A percentile compares a stretch with the other conserved stretches of the same genome.
phyloP scores from a whole-genome alignment of 1,140 invertebrate species.

The Tetramorium alpestre region DNA sequence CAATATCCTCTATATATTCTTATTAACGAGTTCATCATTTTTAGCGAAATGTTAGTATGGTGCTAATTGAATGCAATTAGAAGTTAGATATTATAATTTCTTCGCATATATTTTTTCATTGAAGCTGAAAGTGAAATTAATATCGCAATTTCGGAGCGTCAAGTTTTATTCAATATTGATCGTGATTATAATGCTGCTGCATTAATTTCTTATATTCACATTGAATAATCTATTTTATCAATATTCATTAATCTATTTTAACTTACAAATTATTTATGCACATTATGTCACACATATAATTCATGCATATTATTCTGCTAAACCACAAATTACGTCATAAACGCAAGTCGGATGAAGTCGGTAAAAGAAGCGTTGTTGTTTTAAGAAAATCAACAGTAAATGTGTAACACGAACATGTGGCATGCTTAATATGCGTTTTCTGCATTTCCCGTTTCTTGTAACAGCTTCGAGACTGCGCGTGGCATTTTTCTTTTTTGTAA shows the following conservation, averaged over 20 bases:
- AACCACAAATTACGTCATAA: background rate
- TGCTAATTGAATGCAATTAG: background rate
- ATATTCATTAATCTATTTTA: slow-evolving; percentile 9
- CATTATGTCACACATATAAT: background rate
- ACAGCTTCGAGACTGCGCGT: background rate
- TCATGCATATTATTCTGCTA: background rate
- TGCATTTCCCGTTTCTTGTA: background rate
- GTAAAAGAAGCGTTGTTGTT: background rate
- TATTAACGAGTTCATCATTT: background rate
- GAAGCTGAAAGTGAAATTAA: background rate
- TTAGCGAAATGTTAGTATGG: background rate
- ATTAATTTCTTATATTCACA: slow-evolving; percentile 1
- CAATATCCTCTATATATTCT: background rate
- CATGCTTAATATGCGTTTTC: background rate
- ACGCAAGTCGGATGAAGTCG: background rate
- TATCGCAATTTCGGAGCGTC: background rate
- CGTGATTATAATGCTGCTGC: background rate
- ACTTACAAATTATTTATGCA: background rate
- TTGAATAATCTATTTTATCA: slow-evolving; percentile 5
- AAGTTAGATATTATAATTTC: background rate
- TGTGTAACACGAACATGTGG: background rate
- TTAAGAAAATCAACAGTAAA: slow-evolving; percentile 26
- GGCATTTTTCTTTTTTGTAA: background rate
- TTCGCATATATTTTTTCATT: background rate
- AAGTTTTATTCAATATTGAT: background rate